These are phyloP conservation scores for Drosophila miranda DNA, from an alignment of 1,140 invertebrate species.

Conservation along the genomic window DNA sequence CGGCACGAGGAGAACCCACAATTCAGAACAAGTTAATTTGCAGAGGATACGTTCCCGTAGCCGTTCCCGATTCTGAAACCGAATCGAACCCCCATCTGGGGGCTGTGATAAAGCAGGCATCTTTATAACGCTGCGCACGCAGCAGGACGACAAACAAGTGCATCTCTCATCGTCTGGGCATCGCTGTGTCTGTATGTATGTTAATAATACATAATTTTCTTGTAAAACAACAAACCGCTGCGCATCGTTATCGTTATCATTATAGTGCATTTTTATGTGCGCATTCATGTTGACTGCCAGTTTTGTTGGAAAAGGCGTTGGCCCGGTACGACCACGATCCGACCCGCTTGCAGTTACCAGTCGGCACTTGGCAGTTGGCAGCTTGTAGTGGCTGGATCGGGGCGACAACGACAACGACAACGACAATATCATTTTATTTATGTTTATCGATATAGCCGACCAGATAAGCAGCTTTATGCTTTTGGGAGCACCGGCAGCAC, in stretches of 20 bases:
- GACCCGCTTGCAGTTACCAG: slow-evolving; percentile 13
- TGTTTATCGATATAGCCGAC: slow-evolving; percentile 73
- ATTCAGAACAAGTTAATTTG: slow-evolving; percentile 76
- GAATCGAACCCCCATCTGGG: neutral
- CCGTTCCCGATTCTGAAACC: too few species aligned
- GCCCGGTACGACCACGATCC: neutral
- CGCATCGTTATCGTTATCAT: slow-evolving; percentile 79
- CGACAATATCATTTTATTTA: slow-evolving; percentile 75
- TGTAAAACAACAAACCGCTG: slow-evolving; percentile 78
- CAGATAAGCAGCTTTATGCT: slow-evolving; percentile 65
- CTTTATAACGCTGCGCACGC: slow-evolving; percentile 63
- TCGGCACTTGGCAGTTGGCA: slow-evolving; percentile 25
- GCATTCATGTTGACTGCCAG: slow-evolving; percentile 68
- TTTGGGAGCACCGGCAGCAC: slow-evolving; percentile 36
- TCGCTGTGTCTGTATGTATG: slow-evolving; percentile 25
- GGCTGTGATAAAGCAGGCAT: slow-evolving; percentile 70
- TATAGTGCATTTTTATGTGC: slow-evolving; percentile 75
- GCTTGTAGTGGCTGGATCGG: slow-evolving; percentile 37
- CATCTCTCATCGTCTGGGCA: slow-evolving; percentile 21
- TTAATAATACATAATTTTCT: slow-evolving; percentile 78
- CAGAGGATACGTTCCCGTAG: neutral
- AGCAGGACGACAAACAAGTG: slow-evolving; percentile 73
- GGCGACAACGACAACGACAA: slow-evolving; percentile 31
- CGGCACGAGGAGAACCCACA: slow-evolving; percentile 67
- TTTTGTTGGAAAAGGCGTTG: slow-evolving; percentile 52